Percentiles rank a stretch among this genome's conserved stretches.
phyloP scores from a whole-genome alignment of 2,113 vertebrate species.

The Felis catus region DNA sequence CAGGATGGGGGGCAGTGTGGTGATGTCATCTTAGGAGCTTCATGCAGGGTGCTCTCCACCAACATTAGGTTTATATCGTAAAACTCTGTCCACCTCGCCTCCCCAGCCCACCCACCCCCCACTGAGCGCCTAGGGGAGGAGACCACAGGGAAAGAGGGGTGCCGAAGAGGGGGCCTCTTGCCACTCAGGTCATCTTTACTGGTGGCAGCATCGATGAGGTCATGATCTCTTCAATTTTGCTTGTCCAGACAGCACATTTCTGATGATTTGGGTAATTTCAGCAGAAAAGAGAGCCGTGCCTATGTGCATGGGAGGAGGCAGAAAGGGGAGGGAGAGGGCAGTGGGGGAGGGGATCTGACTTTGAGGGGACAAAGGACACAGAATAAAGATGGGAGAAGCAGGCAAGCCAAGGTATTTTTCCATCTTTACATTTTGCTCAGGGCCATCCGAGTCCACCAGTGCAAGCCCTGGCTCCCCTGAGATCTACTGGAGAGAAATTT shows the following conservation, averaged over 20 bases:
- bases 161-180: not conserved
- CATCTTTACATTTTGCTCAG: conserved; percentile 65
- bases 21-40: not conserved
- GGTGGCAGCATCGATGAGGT: not conserved
- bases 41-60: not conserved
- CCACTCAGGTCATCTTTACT: not conserved
- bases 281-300: not conserved
- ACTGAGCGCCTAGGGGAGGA: not conserved
- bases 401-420: conserved; percentile 63
- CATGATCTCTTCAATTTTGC: not conserved
- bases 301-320: rapidly evolving
- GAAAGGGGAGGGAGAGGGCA: too few species aligned
- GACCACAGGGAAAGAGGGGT: not conserved
- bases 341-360: not conserved
- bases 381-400: conserved; percentile 34
- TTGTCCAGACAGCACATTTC: not conserved
- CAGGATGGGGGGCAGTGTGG: not conserved
- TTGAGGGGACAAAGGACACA: conserved; percentile 73
- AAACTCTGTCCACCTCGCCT: not conserved
- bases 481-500: conserved; percentile 62
- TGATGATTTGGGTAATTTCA: conserved; percentile 31
- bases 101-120: rapidly evolving
- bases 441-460: conserved; percentile 52
- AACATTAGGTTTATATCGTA: not conserved
- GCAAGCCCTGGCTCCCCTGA: conserved; percentile 36